A percentile compares a stretch with the other conserved stretches of the same genome.
phyloP scores from a whole-genome alignment of 1,140 invertebrate genomes.

The Zaprionus tsacasi region DNA sequence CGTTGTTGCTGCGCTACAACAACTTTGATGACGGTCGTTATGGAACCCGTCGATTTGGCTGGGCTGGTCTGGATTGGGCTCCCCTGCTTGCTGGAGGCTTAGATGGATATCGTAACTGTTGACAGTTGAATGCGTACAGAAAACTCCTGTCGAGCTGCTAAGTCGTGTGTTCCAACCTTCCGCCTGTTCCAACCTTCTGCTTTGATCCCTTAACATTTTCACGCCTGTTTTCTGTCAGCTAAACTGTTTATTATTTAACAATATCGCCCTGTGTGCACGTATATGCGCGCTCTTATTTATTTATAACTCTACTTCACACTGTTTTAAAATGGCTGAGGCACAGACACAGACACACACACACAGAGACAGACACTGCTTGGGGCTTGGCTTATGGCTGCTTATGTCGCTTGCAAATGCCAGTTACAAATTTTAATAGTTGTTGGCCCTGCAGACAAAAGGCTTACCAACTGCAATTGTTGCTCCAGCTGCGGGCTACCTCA shows the following conservation, averaged over 20 bases:
- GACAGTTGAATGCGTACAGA: slow-evolving; percentile 46
- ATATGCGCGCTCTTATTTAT: slow-evolving; percentile 63
- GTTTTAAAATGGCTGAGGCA: slow-evolving; percentile 23
- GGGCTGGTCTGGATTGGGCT: too few species aligned
- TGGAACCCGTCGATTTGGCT: slow-evolving; percentile 69
- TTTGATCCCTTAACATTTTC: slow-evolving; percentile 49
- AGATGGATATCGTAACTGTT: slow-evolving; percentile 67
- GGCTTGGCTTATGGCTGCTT: slow-evolving; percentile 23
- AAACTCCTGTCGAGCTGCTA: slow-evolving; percentile 7
- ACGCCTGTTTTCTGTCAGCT: slow-evolving; percentile 71
- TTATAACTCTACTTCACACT: slow-evolving; percentile 68
- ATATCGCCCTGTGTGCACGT: slow-evolving; percentile 45
- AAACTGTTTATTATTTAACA: slow-evolving; percentile 82
- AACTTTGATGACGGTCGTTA: slow-evolving; percentile 79
- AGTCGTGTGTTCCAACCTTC: background rate
- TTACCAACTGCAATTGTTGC: slow-evolving; percentile 37
- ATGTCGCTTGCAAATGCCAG: slow-evolving; percentile 38
- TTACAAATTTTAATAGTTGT: slow-evolving; percentile 50
- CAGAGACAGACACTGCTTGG: background rate
- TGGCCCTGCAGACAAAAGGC: slow-evolving; percentile 39
- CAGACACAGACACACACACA: slow-evolving; percentile 8
- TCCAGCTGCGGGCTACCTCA: slow-evolving; percentile 21
- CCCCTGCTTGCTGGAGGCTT: slow-evolving; percentile 36
- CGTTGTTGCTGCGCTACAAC: slow-evolving; percentile 46
- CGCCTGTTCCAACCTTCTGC: too few species aligned